These are phyloP conservation scores for Atherinomorus stipes DNA, from an alignment of 2,113 vertebrate species.

Conservation along the genomic window DNA sequence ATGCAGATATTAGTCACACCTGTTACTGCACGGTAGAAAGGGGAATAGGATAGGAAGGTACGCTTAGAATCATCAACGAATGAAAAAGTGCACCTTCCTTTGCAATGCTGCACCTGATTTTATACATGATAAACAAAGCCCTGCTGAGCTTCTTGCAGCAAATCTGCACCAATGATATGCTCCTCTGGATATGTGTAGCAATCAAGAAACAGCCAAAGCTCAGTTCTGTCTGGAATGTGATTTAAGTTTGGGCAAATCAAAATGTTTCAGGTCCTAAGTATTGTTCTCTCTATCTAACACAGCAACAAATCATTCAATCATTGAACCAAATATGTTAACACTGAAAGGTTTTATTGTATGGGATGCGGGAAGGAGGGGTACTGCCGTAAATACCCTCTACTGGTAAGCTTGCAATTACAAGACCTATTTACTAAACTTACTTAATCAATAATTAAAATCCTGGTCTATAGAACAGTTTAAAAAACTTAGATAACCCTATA, in stretches of 20 bases:
- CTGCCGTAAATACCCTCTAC: no score
- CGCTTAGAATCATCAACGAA: slow-evolving; percentile 11
- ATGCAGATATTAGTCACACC: slow-evolving; percentile 32
- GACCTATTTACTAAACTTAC: no score
- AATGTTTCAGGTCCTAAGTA: neutral
- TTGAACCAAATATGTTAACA: no score
- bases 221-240: neutral
- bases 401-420: no score
- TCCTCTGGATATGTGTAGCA: no score
- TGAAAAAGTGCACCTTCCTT: slow-evolving; percentile 13
- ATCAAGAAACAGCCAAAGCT: neutral
- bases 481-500: no score
- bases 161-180: neutral
- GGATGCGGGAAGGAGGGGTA: no score
- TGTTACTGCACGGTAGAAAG: neutral
- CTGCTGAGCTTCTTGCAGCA: slow-evolving; percentile 7
- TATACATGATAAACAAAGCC: neutral
- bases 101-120: slow-evolving; percentile 27
- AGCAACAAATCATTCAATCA: no score
- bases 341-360: no score
- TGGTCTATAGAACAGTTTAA: no score
- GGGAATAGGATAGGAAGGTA: neutral
- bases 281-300: no score
- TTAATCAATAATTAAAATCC: no score
- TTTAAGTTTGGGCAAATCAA: slow-evolving; percentile 1